Conservation (phyloP, 2,113 vertebrate species). For the Myanophis thanlyinensis region DNA sequence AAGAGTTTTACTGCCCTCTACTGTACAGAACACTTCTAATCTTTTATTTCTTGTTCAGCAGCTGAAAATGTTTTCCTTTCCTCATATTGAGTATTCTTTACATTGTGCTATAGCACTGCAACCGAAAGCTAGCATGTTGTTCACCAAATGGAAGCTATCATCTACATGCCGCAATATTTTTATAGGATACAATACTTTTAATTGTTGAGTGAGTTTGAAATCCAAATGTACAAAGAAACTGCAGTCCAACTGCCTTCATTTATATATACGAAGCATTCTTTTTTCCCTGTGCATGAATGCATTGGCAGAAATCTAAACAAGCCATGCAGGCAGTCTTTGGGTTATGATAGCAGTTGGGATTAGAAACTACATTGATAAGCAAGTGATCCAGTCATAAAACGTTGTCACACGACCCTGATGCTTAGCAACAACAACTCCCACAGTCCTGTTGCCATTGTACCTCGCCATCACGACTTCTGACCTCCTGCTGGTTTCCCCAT, state of each 20-base stretch:
- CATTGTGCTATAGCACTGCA: background rate
- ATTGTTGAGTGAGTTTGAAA: background rate
- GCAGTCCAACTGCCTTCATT: background rate
- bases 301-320: background rate
- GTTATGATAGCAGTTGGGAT: background rate
- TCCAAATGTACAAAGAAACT: background rate
- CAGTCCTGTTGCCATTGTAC: background rate
- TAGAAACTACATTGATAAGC: background rate
- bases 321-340: background rate
- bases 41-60: background rate
- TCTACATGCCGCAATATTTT: background rate
- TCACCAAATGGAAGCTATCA: background rate
- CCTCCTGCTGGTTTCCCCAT: background rate
- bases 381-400: background rate
- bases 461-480: background rate
- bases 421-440: background rate
- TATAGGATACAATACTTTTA: background rate
- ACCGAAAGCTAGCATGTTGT: background rate
- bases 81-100: background rate
- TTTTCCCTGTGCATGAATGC: background rate
- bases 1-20: slow-evolving; percentile 26
- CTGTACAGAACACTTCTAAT: background rate
- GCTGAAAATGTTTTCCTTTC: background rate
- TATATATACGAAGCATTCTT: background rate
- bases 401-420: background rate